phyloP scores from a whole-genome alignment of 2,113 vertebrate species.

The Bufo gargarizans region DNA sequence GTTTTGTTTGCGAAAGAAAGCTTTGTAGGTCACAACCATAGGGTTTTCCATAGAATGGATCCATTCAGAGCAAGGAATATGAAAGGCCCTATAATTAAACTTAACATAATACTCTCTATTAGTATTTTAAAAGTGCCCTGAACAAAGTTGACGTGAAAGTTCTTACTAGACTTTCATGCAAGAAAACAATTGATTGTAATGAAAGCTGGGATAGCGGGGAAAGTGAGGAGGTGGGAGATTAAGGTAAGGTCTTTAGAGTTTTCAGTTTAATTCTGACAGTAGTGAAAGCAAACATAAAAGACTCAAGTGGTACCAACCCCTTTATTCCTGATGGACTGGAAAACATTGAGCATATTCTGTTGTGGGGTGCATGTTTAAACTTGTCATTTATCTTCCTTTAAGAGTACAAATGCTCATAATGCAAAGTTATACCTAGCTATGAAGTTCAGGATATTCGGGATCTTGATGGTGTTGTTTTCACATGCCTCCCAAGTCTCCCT shows the following conservation, averaged over 20 bases:
- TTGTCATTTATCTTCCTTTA: slow-evolving; percentile 21
- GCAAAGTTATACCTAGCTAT: not conserved
- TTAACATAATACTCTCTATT: slow-evolving; percentile 60
- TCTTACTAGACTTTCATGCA: slow-evolving; percentile 60
- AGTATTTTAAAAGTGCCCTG: slow-evolving; percentile 59
- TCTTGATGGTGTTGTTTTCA: not conserved
- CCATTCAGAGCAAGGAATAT: slow-evolving; percentile 55
- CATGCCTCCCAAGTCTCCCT: too few relatives aligned
- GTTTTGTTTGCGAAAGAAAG: slow-evolving; percentile 56
- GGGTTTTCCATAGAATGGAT: slow-evolving; percentile 61
- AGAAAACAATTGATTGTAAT: slow-evolving; percentile 63
- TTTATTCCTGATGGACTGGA: slow-evolving; percentile 21
- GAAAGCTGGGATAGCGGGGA: slow-evolving; percentile 53
- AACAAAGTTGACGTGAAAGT: slow-evolving; percentile 59
- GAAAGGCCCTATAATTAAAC: slow-evolving; percentile 59
- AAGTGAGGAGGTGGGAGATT: slow-evolving; percentile 55
- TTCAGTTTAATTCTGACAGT: slow-evolving; percentile 51
- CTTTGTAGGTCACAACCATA: slow-evolving; percentile 58
- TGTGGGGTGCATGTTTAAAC: slow-evolving; percentile 31
- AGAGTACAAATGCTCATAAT: slow-evolving; percentile 1
- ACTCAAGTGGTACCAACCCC: slow-evolving; percentile 41
- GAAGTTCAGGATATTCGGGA: not conserved
- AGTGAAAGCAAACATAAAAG: slow-evolving; percentile 24
- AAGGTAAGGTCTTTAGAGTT: slow-evolving; percentile 34
- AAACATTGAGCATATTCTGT: slow-evolving; percentile 45